Evolutionary conservation across 1,140 invertebrate species (phyloP), one percentile per base, ranked within the genome.

Genomic region (Macrocentrus cingulum): DNA sequence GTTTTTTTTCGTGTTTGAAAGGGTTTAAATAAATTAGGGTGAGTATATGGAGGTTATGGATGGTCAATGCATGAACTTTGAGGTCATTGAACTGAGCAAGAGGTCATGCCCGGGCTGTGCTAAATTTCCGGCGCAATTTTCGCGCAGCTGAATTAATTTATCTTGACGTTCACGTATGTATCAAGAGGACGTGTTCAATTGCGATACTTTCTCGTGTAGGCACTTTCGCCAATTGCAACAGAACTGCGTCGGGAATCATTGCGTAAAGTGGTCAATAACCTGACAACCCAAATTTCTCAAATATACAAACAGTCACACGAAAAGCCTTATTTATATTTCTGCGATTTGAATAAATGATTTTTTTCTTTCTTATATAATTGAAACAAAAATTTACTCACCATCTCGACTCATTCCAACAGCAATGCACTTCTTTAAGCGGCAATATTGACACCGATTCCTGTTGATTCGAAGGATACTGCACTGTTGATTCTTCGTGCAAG

Each of bases 331-430:
- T n/a, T n/a, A n/a, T n/a, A n/a, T n/a, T n/a, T n/a, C n/a, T n/a
- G n/a, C n/a, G n/a, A n/a, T n/a, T n/a, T n/a, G n/a, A n/a, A n/a
- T n/a, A n/a, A n/a, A n/a, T n/a, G n/a, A n/a, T n/a, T n/a, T n/a
- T n/a, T n/a, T n/a, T n/a, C n/a, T n/a, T n/a, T n/a, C n/a, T n/a
- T n/a, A n/a, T n/a, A n/a, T n/a, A n/a, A n/a, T n/a, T n/a, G n/a
- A n/a, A n/a, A n/a, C n/a, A n/a, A n/a, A n/a, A n/a, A 42, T 25
- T 53, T 46, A 83, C 88, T 87, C 72, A 98, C 95, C 95, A 86
- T 98, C 95, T 83, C 94, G 86, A 79, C 94, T 97, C 96, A 98
- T 98, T 78, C 96, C 96, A 62, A 97, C 95, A 51, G 92, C 91
- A 75, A 98, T 95, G 84, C 96, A 98, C 85, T 98, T 98, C 82